These are phyloP conservation scores for Grallaria varia DNA, from an alignment of 2,113 vertebrate species.

Conservation along the genomic window DNA sequence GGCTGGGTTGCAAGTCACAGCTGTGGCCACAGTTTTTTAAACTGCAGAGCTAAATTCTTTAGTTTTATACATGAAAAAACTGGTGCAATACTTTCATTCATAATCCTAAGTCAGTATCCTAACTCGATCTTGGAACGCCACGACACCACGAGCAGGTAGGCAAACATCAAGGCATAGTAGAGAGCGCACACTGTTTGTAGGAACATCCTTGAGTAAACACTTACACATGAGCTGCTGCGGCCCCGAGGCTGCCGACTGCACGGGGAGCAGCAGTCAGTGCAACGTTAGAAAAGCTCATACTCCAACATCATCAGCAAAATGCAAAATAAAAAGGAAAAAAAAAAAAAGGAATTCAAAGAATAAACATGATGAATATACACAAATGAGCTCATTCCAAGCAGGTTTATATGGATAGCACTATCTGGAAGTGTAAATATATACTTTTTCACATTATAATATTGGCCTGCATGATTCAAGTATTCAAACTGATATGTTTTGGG, in stretches of 20 bases:
- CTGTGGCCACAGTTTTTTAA: slow-evolving; percentile 96
- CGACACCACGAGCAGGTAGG: slow-evolving; percentile 92
- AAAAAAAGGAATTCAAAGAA: slow-evolving; percentile 83
- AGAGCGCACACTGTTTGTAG: slow-evolving; percentile 83
- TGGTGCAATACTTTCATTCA: slow-evolving; percentile 96
- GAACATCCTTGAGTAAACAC: slow-evolving; percentile 97
- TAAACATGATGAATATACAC: slow-evolving; percentile 87
- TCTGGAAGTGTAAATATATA: slow-evolving; percentile 98
- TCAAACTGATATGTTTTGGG: slow-evolving; percentile 99
- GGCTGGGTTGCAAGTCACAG: slow-evolving; percentile 94
- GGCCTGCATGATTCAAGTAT: slow-evolving; percentile 99
- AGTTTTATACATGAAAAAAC: slow-evolving; percentile 93
- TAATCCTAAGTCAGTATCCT: slow-evolving; percentile 89
- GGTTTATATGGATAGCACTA: slow-evolving; percentile 91
- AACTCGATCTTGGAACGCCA: slow-evolving; percentile 87
- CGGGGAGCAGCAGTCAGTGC: slow-evolving; percentile 95
- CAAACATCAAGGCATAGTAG: slow-evolving; percentile 94
- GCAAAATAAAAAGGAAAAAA: slow-evolving; percentile 69
- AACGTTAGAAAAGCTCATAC: slow-evolving; percentile 94
- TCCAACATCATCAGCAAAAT: slow-evolving; percentile 90
- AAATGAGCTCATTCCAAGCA: slow-evolving; percentile 88
- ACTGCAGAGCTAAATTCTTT: slow-evolving; percentile 97
- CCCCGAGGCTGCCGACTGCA: slow-evolving; percentile 85
- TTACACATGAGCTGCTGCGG: slow-evolving; percentile 90
- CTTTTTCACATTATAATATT: slow-evolving; percentile 99